A percentile compares a stretch with the other conserved stretches of the same genome.
These are phyloP conservation scores for Loriculus beryllinus DNA, from an alignment of 2,797 vertebrate genomes.

Conservation along the genomic window DNA sequence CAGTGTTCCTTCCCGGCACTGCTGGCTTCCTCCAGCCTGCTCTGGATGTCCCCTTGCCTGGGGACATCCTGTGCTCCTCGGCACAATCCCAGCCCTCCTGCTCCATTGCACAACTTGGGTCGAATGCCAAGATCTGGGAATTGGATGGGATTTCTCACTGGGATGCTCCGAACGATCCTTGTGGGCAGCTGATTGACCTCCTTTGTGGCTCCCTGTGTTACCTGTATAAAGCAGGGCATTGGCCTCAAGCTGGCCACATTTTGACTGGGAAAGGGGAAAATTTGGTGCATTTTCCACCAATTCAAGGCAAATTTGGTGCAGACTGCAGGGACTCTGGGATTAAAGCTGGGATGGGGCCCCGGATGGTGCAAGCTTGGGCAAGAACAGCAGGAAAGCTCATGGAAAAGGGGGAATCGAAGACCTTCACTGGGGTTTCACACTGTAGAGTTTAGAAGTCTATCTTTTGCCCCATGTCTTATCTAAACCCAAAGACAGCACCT, in stretches of 20 bases:
- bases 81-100: background rate
- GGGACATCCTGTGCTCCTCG: background rate
- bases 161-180: rapidly evolving
- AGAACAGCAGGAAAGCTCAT: background rate
- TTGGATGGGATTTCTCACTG: background rate
- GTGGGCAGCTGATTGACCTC: background rate
- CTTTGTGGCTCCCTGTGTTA: background rate
- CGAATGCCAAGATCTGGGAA: background rate
- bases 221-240: background rate
- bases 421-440: background rate
- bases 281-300: background rate
- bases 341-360: background rate
- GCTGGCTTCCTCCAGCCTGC: background rate
- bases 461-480: no score
- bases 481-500: background rate
- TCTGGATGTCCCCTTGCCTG: background rate
- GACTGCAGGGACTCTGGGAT: background rate
- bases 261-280: rapidly evolving
- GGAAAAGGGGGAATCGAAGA: background rate
- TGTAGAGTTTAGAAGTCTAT: background rate
- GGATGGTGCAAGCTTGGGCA: background rate
- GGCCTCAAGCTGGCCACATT: background rate
- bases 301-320: background rate
- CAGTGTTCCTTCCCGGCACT: background rate
- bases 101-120: background rate